phyloP scores from a whole-genome alignment of 1,140 invertebrate genomes.

The Drosophila azteca region DNA sequence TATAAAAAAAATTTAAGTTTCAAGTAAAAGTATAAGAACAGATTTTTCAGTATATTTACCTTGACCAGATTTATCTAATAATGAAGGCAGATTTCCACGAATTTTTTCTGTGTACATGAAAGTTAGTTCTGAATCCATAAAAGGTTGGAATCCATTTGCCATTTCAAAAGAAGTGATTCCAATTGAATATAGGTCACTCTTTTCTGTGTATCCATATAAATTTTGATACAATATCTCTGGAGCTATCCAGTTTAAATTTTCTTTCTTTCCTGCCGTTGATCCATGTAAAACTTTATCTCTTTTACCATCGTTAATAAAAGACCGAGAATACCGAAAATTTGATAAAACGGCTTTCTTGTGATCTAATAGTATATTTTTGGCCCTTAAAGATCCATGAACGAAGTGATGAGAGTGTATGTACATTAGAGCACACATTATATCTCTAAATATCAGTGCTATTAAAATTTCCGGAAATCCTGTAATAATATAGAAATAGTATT shows the following conservation, averaged over 20 bases:
- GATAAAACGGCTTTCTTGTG: conserved; percentile 85
- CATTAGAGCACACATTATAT: conserved; percentile 90
- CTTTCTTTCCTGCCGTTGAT: conserved; percentile 88
- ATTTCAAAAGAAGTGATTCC: conserved; percentile 95
- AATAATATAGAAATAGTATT: conserved; percentile 21
- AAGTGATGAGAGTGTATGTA: conserved; percentile 93
- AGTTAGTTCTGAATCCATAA: conserved; percentile 91
- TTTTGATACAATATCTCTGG: conserved; percentile 97
- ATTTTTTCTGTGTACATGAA: conserved; percentile 96
- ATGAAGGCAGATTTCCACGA: conserved; percentile 89
- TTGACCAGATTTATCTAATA: conserved; percentile 90
- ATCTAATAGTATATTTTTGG: conserved; percentile 90
- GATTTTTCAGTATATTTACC: conserved; percentile 23
- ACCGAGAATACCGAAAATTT: conserved; percentile 91
- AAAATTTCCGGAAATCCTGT: conserved; percentile 90
- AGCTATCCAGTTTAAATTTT: conserved; percentile 93
- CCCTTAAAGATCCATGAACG: conserved; percentile 94
- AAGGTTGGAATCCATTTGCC: conserved; percentile 94
- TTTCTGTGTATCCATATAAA: conserved; percentile 93
- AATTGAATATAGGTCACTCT: conserved; percentile 95
- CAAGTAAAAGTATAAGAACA: neutral
- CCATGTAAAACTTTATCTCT: conserved; percentile 88
- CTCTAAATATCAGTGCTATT: conserved; percentile 91
- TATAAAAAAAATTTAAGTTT: too few species aligned
- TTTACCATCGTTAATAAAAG: conserved; percentile 88